These are phyloP conservation scores for Eutolmus rufibarbis DNA, from an alignment of 2,888 invertebrate species.

Conservation along the genomic window DNA sequence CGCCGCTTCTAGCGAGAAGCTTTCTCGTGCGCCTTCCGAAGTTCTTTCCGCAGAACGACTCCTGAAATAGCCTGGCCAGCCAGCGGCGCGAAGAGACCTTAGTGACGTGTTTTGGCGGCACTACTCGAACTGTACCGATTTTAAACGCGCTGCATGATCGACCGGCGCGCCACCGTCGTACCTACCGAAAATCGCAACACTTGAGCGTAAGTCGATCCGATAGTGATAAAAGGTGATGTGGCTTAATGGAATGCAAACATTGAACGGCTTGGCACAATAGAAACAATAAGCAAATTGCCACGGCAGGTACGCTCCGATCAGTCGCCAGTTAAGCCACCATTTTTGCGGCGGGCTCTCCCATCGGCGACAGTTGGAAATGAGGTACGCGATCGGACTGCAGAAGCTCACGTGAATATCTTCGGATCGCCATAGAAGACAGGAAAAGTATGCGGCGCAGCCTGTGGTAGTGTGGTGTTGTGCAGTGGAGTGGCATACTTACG, in stretches of 20 bases:
- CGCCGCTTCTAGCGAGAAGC: constrained; percentile 6
- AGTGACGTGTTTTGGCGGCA: constrained; percentile 12
- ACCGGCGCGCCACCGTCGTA: background rate
- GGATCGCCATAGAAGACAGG: background rate
- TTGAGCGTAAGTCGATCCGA: constrained; percentile 4
- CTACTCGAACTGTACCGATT: background rate
- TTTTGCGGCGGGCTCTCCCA: background rate
- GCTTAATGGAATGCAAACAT: constrained; percentile 38
- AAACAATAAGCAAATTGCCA: constrained; percentile 29
- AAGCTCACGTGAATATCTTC: constrained; percentile 22
- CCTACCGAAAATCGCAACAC: background rate
- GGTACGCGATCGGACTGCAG: constrained; percentile 31
- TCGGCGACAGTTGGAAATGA: background rate
- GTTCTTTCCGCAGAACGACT: constrained; percentile 26
- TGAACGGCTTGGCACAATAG: background rate
- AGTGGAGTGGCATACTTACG: constrained; percentile 28
- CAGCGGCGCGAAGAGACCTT: constrained; percentile 2
- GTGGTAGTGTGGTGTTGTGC: constrained; percentile 22
- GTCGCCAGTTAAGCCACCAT: background rate
- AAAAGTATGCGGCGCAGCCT: constrained; percentile 5
- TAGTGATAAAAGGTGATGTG: constrained; percentile 32
- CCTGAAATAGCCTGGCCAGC: constrained; percentile 28
- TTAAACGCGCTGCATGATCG: background rate
- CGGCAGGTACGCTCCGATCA: constrained; percentile 7
- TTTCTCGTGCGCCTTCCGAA: constrained; percentile 8